phyloP scores from a whole-genome alignment of 37 sponge, comb jelly and placozoan genomes.

The Agelas oroides region DNA sequence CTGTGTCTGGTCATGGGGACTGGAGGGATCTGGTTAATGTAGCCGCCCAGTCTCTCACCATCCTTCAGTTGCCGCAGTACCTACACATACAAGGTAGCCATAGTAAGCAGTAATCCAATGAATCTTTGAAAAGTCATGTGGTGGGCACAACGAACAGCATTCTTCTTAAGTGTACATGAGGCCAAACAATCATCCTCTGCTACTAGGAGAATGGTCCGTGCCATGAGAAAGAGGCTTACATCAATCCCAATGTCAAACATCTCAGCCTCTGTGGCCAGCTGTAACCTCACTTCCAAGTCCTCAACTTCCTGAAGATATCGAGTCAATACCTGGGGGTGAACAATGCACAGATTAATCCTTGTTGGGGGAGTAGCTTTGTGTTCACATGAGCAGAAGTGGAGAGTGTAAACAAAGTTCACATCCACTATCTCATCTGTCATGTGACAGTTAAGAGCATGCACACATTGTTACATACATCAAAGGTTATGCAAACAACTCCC shows the following conservation, averaged over 20 bases:
- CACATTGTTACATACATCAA: no score
- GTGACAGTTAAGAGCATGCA: no score
- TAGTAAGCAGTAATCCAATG: no score
- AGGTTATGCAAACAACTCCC: no score
- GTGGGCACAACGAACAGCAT: no score
- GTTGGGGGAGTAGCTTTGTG: no score
- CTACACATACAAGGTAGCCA: not conserved
- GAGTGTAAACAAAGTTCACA: not conserved
- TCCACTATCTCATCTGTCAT: no score
- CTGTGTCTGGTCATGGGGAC: slow-evolving; percentile 8
- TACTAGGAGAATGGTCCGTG: not conserved
- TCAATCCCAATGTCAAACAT: slow-evolving; percentile 41
- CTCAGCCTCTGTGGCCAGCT: slow-evolving; percentile 40
- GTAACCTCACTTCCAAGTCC: slow-evolving; percentile 43
- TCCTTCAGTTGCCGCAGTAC: slow-evolving; percentile 33
- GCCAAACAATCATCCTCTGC: no score
- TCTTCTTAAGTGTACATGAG: no score
- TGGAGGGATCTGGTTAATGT: slow-evolving; percentile 42
- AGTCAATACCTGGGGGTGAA: slow-evolving; percentile 42
- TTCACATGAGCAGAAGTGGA: not conserved
- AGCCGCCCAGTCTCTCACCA: slow-evolving; percentile 22
- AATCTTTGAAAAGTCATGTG: no score
- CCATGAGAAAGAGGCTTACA: not conserved
- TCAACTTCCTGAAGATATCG: slow-evolving; percentile 56
- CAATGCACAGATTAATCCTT: no score